These are phyloP conservation scores for Ammodytes dubius DNA, from an alignment of 2,113 vertebrate genomes.

Conservation along the genomic window DNA sequence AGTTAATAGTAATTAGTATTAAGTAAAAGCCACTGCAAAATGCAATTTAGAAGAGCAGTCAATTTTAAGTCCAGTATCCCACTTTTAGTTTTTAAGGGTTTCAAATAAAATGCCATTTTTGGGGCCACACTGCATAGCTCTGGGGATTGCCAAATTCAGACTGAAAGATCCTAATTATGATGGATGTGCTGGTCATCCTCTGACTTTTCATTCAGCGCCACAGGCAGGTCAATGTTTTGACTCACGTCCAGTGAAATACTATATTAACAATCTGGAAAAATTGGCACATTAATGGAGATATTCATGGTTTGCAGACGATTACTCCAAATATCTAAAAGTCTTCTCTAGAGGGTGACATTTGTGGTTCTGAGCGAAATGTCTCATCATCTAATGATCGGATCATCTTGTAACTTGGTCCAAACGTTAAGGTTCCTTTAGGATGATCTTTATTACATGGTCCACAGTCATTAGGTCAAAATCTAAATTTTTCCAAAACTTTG, in stretches of 20 bases:
- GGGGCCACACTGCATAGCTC: neutral
- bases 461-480: neutral
- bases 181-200: neutral
- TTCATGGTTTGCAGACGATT: slow-evolving; percentile 1
- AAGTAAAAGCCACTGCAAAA: neutral
- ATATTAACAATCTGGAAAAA: neutral
- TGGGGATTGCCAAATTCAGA: neutral
- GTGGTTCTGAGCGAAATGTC: neutral
- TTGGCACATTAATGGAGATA: neutral
- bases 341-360: neutral
- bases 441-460: neutral
- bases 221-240: neutral
- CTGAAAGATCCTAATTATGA: neutral
- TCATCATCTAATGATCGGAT: neutral
- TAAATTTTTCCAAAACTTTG: neutral
- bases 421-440: neutral
- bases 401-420: neutral
- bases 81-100: neutral
- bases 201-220: neutral
- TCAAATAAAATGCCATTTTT: neutral
- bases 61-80: neutral
- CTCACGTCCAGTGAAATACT: neutral
- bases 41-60: neutral
- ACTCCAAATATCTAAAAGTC: neutral
- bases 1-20: neutral